Percentiles rank a stretch among this genome's conserved stretches.
These are phyloP conservation scores for Allobates femoralis DNA, from an alignment of 2,797 vertebrate species.

Conservation along the genomic window DNA sequence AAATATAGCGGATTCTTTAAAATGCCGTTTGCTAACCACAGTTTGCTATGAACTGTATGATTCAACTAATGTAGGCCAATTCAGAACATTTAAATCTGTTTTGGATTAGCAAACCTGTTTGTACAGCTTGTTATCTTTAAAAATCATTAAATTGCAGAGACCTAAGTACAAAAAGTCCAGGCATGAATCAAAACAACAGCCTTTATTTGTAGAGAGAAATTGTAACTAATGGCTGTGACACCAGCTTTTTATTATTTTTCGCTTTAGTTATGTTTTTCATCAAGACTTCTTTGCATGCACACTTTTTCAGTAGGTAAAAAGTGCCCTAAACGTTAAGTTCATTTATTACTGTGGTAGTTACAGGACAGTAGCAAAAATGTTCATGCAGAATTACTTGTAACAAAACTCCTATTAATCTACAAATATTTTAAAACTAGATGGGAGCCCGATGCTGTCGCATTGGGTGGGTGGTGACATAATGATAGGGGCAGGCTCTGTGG, in stretches of 20 bases:
- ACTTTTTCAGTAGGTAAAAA: constrained; percentile 1
- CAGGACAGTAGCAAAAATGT: neutral
- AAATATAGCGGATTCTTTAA: neutral
- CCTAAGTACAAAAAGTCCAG: constrained; percentile 58
- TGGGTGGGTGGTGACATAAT: too few species aligned
- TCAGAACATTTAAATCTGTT: constrained; percentile 59
- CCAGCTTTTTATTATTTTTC: constrained; percentile 33
- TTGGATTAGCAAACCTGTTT: constrained; percentile 62
- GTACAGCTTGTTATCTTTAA: constrained; percentile 63
- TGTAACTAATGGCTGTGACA: constrained; percentile 53
- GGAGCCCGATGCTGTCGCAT: too few species aligned
- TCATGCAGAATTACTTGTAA: neutral
- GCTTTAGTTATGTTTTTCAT: constrained; percentile 15
- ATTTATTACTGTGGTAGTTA: neutral
- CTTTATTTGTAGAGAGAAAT: constrained; percentile 48
- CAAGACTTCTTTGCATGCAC: neutral
- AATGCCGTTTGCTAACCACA: constrained; percentile 37
- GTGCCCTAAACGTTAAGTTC: neutral
- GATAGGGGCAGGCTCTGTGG: too few species aligned
- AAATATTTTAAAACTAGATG: too few species aligned
- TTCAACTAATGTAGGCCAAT: constrained; percentile 58
- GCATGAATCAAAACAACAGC: constrained; percentile 57
- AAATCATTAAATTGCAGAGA: constrained; percentile 60
- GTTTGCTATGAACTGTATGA: constrained; percentile 31
- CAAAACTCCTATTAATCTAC: neutral